Base-by-base conservation (phyloP, 1,140 invertebrate genomes). In the Globodera rostochiensis region DNA sequence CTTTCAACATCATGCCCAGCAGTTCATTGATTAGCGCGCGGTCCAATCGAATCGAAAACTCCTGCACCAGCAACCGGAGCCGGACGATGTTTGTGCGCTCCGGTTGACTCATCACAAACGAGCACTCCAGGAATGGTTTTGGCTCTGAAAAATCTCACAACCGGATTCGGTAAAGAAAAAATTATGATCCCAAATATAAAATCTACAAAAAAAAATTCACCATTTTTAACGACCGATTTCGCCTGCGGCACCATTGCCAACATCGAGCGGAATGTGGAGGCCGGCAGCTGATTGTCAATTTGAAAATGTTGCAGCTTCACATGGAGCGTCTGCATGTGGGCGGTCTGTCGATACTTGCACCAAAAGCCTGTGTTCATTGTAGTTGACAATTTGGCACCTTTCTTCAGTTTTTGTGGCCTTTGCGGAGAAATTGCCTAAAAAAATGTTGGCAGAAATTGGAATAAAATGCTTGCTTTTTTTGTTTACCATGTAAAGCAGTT, bases 31-130 rank as follows among this genome's bases (percentile, higher is more conserved):
- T 92, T 84, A 99, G 95, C 8, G 94, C 93, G 87, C 97, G 93
- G 90, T 99, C 97, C 0, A 98, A 93, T 91, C 97, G 97, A 3
- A 99, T 92, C 86, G 96, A 94, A 91, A 98, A 98, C 90, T 99
- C 97, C 91, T 99, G 97, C 70, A 99, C 93, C 15, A 88, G 83
- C 80, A 91, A 92, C 90, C 97, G 96, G 88, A 95, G 97, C 90
- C 98, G 96, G 57, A 93, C 93, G 5, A 98, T 94, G 57, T 93
- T 93, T 82, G 94, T 96, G 90, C 96, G 94, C 87, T 95, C 94
- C 57, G 92, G 91, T 89, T 95, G 94, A 50, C 95, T 91, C 36
- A 95, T 92, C 89, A 97, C 93, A 64, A 98, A 94, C 90, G 95
- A 96, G 79, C 96, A 91, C 91, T 99, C 96, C 49, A 94, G 94